Evolutionary conservation across 2,888 invertebrate genomes (phyloP), one percentile per base, ranked within the genome.

Genomic region (Rutpela maculata): DNA sequence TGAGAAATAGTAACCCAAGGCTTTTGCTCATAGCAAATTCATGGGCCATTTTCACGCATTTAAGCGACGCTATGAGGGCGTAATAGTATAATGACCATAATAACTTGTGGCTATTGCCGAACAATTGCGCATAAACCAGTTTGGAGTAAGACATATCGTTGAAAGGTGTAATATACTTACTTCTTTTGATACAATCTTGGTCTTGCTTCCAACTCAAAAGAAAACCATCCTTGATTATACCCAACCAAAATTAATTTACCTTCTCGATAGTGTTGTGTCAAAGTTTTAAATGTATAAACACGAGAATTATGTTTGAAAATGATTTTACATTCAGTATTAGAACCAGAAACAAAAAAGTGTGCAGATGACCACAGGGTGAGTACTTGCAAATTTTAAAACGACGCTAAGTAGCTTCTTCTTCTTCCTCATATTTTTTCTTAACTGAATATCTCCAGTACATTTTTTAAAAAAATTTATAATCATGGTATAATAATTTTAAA

Each of bases 81-180:
- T 90, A 90, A 90, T 90, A 88, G 88, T 87, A 89, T 90, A 90
- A 90, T 90, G 88, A 87, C 88, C 86, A 86, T 90, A 90, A 90
- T 90, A 87, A 88, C 87, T 87, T 86, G 86, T 85, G 84, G 87
- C 89, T 88, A 89, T 90, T 89, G 89, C 89, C 84, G 88, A 85
- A 86, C 89, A 89, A 89, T 89, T 89, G 88, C 89, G 88, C 88
- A 88, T 86, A 87, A 89, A 87, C 86, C 87, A 89, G 89, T 89
- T 89, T 88, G 83, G 85, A 89, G 86, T 88, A 88, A 88, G 88
- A 87, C 88, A 84, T 85, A 85, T 85, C 84, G 85, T 86, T 84
- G 86, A 85, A 86, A 86, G 85, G 86, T 88, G 86, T 82, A 86
- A 85, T 81, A 85, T 82, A 80, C 78, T 72, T 82, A 80, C 78